phyloP scores from a whole-genome alignment of 2,888 invertebrate species.

The Trichogramma dendrolimi region DNA sequence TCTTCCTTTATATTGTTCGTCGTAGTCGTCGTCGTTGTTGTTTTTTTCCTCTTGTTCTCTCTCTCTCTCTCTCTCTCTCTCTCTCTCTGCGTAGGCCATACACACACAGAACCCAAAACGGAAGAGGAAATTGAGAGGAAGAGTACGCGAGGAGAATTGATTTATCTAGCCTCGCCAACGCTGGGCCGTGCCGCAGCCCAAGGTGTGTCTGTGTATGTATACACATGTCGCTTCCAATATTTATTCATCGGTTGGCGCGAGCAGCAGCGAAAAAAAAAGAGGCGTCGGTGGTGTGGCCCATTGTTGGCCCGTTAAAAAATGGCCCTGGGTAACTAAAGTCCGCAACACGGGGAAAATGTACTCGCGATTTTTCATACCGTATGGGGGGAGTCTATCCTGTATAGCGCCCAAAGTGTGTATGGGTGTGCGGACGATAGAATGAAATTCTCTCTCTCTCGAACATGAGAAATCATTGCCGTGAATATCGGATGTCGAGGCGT shows the following conservation, averaged over 20 bases:
- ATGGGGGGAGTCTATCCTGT: no score
- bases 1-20: no score
- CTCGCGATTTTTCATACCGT: not conserved
- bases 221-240: slow-evolving; percentile 34
- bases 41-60: not conserved
- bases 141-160: slow-evolving; percentile 10
- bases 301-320: slow-evolving; percentile 43
- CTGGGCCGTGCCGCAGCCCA: slow-evolving; percentile 23
- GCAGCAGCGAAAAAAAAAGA: slow-evolving; percentile 10
- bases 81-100: not conserved
- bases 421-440: no score
- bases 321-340: slow-evolving; percentile 29
- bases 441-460: no score
- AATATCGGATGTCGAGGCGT: no score
- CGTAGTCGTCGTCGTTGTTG: no score
- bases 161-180: slow-evolving; percentile 24
- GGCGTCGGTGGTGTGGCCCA: slow-evolving; percentile 30
- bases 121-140: slow-evolving; percentile 12
- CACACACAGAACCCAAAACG: not conserved
- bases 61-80: not conserved
- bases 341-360: slow-evolving; percentile 29
- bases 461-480: no score
- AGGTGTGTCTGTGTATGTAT: no score
- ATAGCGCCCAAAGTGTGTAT: no score
- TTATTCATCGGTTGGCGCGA: slow-evolving; percentile 38